Evolutionary conservation across 2,113 vertebrate species (phyloP).

Genomic region (Pedetes capensis): DNA sequence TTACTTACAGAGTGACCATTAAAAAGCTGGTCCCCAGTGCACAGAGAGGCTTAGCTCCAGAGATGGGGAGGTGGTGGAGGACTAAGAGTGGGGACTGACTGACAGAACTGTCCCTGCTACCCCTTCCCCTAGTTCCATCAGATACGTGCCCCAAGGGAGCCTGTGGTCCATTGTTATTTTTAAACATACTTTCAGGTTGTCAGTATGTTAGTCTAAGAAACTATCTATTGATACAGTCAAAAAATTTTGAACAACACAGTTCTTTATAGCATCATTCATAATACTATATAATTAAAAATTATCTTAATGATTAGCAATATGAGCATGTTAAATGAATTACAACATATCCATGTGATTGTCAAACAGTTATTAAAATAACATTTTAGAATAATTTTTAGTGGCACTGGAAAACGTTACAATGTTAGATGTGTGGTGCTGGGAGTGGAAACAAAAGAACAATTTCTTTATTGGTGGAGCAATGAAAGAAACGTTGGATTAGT

Average conservation of each 20-base stretch:
- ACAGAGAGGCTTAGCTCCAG: background rate
- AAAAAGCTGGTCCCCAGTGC: background rate
- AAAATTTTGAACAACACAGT: background rate
- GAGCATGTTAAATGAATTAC: slow-evolving; percentile 47
- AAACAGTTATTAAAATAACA: slow-evolving; percentile 14
- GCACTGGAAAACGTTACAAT: background rate
- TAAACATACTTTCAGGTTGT: background rate
- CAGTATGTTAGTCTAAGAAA: background rate
- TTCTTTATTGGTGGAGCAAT: background rate
- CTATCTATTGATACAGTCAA: background rate
- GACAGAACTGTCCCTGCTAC: accelerated
- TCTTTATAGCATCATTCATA: slow-evolving; percentile 27
- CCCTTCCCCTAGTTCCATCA: no score
- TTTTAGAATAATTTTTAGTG: slow-evolving; percentile 29
- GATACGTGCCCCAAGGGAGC: background rate
- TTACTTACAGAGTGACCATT: background rate
- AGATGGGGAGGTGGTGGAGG: background rate
- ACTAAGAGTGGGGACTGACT: background rate
- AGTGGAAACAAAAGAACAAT: background rate
- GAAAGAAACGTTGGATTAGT: background rate
- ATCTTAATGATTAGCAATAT: slow-evolving; percentile 24
- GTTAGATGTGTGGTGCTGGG: background rate
- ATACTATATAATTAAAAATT: slow-evolving; percentile 16
- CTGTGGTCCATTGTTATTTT: background rate
- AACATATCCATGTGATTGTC: background rate